These are phyloP conservation scores for Drosophila emarginata DNA, from an alignment of 2,888 invertebrate species.

Conservation along the genomic window DNA sequence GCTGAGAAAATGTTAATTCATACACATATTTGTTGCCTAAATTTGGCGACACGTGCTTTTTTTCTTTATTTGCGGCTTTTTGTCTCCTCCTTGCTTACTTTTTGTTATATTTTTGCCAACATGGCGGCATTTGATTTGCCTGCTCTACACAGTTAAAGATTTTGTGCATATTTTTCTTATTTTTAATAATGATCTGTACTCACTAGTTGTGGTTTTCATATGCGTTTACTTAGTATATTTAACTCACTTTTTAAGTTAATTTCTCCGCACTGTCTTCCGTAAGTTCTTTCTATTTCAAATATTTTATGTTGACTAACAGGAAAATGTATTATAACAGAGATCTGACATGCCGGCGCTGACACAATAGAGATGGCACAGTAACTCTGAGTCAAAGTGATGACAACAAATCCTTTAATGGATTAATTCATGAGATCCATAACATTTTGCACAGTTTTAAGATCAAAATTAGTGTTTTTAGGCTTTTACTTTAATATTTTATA, in stretches of 20 bases:
- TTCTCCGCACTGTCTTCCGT: neutral
- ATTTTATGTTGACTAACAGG: neutral
- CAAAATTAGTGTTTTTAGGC: too few species aligned
- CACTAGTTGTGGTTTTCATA: neutral
- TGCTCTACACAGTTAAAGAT: neutral
- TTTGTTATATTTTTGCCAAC: conserved; percentile 1
- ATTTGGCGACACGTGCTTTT: neutral
- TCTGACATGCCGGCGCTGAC: conserved; percentile 6
- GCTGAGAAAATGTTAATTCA: too few species aligned
- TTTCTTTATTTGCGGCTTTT: neutral
- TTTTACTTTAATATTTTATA: too few species aligned
- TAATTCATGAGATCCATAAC: neutral
- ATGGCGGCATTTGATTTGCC: neutral
- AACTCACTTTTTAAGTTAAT: neutral
- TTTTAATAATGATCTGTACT: neutral
- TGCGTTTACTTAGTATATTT: neutral
- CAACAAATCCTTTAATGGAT: neutral
- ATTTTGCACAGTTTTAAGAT: too few species aligned
- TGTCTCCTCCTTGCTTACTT: neutral
- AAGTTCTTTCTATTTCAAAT: neutral
- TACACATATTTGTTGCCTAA: neutral
- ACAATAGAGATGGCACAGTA: conserved; percentile 8
- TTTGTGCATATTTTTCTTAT: neutral
- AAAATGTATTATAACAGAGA: neutral
- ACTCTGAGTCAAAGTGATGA: neutral